Evolutionary conservation across 1,140 invertebrate genomes (phyloP), one percentile per base, ranked within the genome.

Genomic region (Hycleus phaleratus): DNA sequence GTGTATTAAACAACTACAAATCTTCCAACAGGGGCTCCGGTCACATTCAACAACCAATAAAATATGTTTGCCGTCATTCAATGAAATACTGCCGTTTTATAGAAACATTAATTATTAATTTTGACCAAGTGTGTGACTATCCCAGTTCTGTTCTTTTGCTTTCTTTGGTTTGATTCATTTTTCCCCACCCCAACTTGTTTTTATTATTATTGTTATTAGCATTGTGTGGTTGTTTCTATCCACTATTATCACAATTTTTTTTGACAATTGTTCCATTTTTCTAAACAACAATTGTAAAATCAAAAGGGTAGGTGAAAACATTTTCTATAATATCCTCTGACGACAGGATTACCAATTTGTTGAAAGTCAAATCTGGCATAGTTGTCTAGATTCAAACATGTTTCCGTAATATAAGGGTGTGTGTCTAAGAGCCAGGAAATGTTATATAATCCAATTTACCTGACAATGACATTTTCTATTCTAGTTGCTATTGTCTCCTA

Each of bases 81-180:
- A 44, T 64, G 49, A 64, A 56, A 50, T 63, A 63, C 43, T 48
- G 58, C 47, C 54, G 58, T 63, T 63, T 63, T 64, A 61, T 64
- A 57, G 62, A 4, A 56, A 58, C 62, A 64, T 64, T 64, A 61
- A 64, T 64, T 64, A 64, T 64, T 64, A 64, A 64, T 64, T 64
- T 64, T 59, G 56, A 56, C 54, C 59, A 61, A 32, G 32, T 32
- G 32, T 32, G 32, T 32, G 32, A 32, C 32, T 32, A 49, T 61
- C 51, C 52, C 54, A 32, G 56, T 57, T 61, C 56, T 7, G 54
- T 61, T 52, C 59, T 57, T 61, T 61, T 61, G 54, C 56, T 39
- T 61, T 47, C 57, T 61, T 61, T 61, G 49, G 57, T 54, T 53
- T 52, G 49, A 44, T 40, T 53, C 51, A 42, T 53, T 38, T 32